Base-by-base conservation (phyloP, 2,797 vertebrate species). In the Poeciliopsis paucimaculata region DNA sequence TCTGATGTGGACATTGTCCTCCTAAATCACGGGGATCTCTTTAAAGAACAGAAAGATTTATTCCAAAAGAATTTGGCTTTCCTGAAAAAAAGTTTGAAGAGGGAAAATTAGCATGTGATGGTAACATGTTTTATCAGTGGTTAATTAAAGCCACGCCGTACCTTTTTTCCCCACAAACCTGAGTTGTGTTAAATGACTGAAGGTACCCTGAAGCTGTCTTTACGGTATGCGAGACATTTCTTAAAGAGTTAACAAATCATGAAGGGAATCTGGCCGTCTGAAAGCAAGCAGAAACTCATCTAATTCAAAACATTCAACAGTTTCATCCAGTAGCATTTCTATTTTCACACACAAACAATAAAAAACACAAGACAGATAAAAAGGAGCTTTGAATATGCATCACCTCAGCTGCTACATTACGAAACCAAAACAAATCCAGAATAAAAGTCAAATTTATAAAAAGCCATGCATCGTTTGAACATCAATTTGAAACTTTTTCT, bases 21-120 rank as follows among this genome's bases (percentile, higher is more conserved):
- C 57, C 57, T 75, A 53, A 85, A 78, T 77, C 36, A 74, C 18
- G 7, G 23, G 23, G 20, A 76, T 77, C 60, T 16, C n/a, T 68
- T 62, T 3, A 41, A 72, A 74, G 89, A 87, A 77, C 26, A 46
- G 9, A 0, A 15, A 72, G 13, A 64, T 55, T 16, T 36, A 49
- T 20, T 83, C 79, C 79, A 82, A 85, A 79, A 41, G 46, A 77
- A 51, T 75, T 73, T 74, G 16, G 34, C 87, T 87, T 53, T 68
- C 73, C 77, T 12, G 3, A 23, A 70, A 73, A 11, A n/a, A 57
- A 73, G 75, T 53, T 84, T 77, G 77, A 88, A 84, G 75, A 55
- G 20, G 12, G 9, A 57, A 41, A 49, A 71, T 73, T 23, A 10
- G 4, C 77, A 28, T 23, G 16, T 43, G 45, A 60, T 43, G 18